phyloP scores from a whole-genome alignment of 2,113 vertebrate genomes.

The Saguinus imperator region DNA sequence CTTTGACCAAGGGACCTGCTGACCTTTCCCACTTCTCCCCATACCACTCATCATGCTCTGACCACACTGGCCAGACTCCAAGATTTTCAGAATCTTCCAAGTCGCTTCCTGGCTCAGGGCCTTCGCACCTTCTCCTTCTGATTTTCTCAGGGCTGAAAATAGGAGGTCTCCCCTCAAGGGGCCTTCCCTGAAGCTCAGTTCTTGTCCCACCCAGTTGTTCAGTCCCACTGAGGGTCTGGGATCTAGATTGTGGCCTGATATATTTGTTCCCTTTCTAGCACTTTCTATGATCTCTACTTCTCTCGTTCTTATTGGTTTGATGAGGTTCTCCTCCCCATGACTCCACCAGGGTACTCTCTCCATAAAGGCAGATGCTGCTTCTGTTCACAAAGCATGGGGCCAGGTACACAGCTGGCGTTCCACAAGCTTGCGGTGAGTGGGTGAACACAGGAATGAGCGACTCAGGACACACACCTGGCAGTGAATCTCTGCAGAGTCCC shows the following conservation, averaged over 20 bases:
- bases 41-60: neutral
- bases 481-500: neutral
- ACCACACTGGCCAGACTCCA: neutral
- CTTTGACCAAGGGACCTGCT: neutral
- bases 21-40: neutral
- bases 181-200: neutral
- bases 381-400: neutral
- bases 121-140: neutral
- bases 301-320: neutral
- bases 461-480: accelerated
- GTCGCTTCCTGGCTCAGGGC: neutral
- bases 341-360: neutral
- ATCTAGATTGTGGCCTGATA: neutral
- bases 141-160: neutral
- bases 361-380: neutral
- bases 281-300: neutral
- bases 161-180: neutral
- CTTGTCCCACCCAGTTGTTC: neutral
- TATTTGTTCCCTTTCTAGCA: neutral
- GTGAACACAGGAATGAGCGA: neutral
- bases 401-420: accelerated
- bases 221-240: neutral
- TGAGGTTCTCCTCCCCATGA: neutral
- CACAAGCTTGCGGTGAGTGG: neutral
- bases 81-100: neutral